Conservation (phyloP, 1,140 invertebrate species). For the Steinernema feltiae region DNA sequence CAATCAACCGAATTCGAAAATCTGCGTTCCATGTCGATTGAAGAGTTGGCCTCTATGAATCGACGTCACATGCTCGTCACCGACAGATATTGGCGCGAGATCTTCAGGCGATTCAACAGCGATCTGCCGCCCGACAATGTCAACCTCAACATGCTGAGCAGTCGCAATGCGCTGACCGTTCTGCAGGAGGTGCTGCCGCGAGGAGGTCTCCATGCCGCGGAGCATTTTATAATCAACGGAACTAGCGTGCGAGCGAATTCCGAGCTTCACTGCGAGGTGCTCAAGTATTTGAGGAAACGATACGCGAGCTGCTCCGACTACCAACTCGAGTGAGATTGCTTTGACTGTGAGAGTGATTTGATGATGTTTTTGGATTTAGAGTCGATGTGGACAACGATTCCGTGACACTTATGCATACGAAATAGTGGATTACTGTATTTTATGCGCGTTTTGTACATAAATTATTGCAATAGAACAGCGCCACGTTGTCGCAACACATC, state of each 20-base stretch:
- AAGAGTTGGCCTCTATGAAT: background rate
- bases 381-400: background rate
- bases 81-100: background rate
- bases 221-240: background rate
- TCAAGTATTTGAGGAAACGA: background rate
- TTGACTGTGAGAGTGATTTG: background rate
- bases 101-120: background rate
- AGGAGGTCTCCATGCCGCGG: background rate
- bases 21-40: background rate
- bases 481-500: no score
- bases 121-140: constrained; percentile 1
- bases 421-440: background rate
- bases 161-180: background rate
- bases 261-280: background rate
- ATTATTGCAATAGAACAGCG: no score
- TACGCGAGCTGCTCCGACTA: background rate
- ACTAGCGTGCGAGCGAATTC: background rate
- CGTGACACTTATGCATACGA: background rate
- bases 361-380: background rate
- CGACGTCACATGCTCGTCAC: background rate
- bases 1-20: background rate
- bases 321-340: background rate
- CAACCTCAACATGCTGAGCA: background rate
- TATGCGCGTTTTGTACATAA: no score
- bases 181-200: background rate